Base-by-base conservation (phyloP, 2,113 vertebrate genomes). In the Balaenoptera acutorostrata region DNA sequence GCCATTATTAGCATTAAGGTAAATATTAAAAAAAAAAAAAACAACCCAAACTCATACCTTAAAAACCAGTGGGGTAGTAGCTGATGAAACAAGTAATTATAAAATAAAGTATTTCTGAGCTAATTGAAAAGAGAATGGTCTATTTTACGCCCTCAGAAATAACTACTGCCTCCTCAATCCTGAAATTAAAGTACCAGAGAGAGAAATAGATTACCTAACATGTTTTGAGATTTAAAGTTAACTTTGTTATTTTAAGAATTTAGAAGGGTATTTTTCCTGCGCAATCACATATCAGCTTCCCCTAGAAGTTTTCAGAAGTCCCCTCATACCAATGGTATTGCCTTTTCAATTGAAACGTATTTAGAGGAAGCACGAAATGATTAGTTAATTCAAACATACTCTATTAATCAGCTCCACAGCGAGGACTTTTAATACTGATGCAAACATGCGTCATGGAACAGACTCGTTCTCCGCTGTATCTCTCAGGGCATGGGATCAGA, bases 241-340 rank as follows among this genome's bases (percentile, higher is more conserved):
- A 74, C 52, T 88, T 61, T 49, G 49, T 74, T 89, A 55, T 93
- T 93, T 95, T 46, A 90, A 96, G 78, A 87, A 68, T 63, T 55
- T 49, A 86, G 63, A 27, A 52, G 77, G 57, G 57, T 39, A 69
- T 31, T 74, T 93, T 74, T 88, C 57, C 63, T 71, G 52, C 52
- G 77, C 91, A 18, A n/a, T 20, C 2, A 0, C 3, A 33, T 21
- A 18, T 41, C 66, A 29, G 31, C 36, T 61, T 93, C n/a, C 72
- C n/a, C 57, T 33, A 20, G 52, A 57, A 39, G 52, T 12, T 52
- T 82, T 59, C 31, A 39, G 33, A 84, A 72, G 75, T 17, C 49
- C 41, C 36, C 69, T 17, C 41, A 4, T 23, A 17, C 27, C 87
- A 0, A 11, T 4, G 0, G 25, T 9, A 7, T 9, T 18, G 36